Evolutionary conservation across 2,888 invertebrate species (phyloP).

Genomic region (Hemithea aestivaria): DNA sequence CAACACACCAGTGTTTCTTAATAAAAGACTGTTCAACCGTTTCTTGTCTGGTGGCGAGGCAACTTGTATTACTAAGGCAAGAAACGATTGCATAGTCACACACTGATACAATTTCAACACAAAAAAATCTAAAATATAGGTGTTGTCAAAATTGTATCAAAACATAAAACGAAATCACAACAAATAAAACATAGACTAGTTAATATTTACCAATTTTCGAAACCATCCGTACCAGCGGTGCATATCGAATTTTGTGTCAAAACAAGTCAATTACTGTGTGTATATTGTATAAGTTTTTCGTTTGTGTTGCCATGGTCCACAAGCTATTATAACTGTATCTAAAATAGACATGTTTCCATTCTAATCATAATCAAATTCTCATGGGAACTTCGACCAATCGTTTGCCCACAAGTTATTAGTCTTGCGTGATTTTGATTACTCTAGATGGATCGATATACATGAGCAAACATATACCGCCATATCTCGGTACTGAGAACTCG

Average conservation of each 20-base stretch:
- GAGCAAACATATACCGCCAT: slow-evolving; percentile 34
- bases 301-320: slow-evolving; percentile 20
- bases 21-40: slow-evolving; percentile 38
- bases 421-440: slow-evolving; percentile 51
- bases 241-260: slow-evolving; percentile 65
- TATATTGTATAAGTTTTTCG: slow-evolving; percentile 25
- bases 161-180: slow-evolving; percentile 26
- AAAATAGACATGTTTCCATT: slow-evolving; percentile 24
- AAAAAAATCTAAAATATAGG: too few relatives aligned
- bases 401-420: slow-evolving; percentile 48
- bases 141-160: slow-evolving; percentile 34
- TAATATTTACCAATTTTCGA: slow-evolving; percentile 59
- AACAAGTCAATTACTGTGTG: slow-evolving; percentile 45
- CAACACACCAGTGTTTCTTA: slow-evolving; percentile 33
- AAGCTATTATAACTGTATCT: too few relatives aligned
- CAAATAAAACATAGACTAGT: slow-evolving; percentile 25
- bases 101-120: slow-evolving; percentile 39
- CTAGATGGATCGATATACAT: slow-evolving; percentile 39
- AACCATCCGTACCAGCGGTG: slow-evolving; percentile 78
- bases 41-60: slow-evolving; percentile 24
- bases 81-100: slow-evolving; percentile 40
- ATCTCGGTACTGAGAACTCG: slow-evolving; percentile 40
- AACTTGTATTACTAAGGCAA: too few relatives aligned
- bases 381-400: slow-evolving; percentile 35
- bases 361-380: slow-evolving; percentile 24